These are phyloP conservation scores for Encarsia formosa DNA, from an alignment of 2,888 invertebrate genomes.

Conservation along the genomic window DNA sequence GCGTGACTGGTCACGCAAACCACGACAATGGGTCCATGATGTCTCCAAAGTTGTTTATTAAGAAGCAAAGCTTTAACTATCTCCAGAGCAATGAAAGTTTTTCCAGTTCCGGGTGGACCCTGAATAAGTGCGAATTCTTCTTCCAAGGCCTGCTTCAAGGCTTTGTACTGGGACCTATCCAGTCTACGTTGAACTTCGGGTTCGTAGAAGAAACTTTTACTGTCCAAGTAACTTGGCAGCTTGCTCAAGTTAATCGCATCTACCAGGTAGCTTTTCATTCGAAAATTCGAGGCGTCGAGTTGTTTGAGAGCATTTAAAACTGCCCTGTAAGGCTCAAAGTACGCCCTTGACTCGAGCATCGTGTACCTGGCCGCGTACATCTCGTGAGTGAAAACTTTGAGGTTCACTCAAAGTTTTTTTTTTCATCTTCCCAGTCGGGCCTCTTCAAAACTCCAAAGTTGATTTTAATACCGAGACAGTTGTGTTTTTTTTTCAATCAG, in stretches of 20 bases:
- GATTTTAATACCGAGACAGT: not conserved
- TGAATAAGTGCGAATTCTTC: slow-evolving; percentile 2
- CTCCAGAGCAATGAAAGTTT: slow-evolving; percentile 8
- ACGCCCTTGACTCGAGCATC: not conserved
- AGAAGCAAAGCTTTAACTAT: slow-evolving; percentile 2
- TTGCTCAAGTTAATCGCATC: not conserved
- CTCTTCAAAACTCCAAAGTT: slow-evolving; percentile 1
- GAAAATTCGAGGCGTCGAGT: not conserved
- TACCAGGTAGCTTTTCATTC: not conserved
- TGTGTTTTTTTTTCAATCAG: not conserved
- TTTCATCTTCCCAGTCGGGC: not conserved
- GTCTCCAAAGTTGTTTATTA: slow-evolving; percentile 2
- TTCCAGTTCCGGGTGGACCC: too few relatives aligned
- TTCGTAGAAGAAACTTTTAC: too few relatives aligned
- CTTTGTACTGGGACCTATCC: not conserved
- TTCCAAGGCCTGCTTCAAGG: not conserved
- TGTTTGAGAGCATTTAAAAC: not conserved
- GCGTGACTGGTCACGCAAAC: not conserved
- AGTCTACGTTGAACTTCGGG: not conserved
- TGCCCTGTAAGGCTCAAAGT: not conserved
- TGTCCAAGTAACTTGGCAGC: not conserved
- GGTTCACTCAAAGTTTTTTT: not conserved
- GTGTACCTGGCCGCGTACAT: not conserved
- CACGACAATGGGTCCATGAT: slow-evolving; percentile 5
- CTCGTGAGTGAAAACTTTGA: not conserved